Evolutionary conservation across 2,888 invertebrate species (phyloP), one percentile per base, ranked within the genome.

Genomic region (Eretmocerus hayati): DNA sequence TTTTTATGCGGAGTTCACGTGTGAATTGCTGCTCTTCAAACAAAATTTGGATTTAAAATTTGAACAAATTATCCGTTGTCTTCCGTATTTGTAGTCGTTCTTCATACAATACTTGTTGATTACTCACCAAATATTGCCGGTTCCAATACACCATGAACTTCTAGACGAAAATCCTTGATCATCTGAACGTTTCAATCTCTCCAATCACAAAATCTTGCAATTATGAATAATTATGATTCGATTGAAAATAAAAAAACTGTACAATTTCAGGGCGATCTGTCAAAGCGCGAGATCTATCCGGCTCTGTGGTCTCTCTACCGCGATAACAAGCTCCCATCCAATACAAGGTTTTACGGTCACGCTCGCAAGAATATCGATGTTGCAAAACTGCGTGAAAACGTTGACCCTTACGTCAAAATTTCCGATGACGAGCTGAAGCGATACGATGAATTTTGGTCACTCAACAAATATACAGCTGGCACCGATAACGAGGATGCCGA

Each of bases 381-480:
- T 3, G 31, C 13, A 0, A 31, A 48, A 4, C 4, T 52, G 4
- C 37, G 46, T 8, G n/a, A 22, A 9, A 11, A 19, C 3, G 22
- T 22, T 16, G 20, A 20, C 4, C 48, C 46, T 2, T 43, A 30
- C 42, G 26, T 43, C 9, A 9, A 11, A 2, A 18, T 52, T 2
- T 4, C 5, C 1, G 22, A 43, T 6, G 19, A 36, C 5, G 39
- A 52, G 2, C n/a, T 35, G 6, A 15, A 30, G 13, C 32, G 36
- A 6, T 52, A 48, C 46, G 39, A 52, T 6, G n/a, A 39, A 9
- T 52, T 52, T 31, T 52, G 52, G 52, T 5, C 8, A 4, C 13
- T 46, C 5, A 35, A 42, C 42, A 3, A n/a, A 15, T 48, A 48
- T 23, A 15, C 42, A 3, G 16, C 9, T 4, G 35, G 42, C 6